Evolutionary conservation across 1,140 invertebrate genomes (phyloP), one percentile per base, ranked within the genome.

Genomic region (Euwallacea fornicatus): DNA sequence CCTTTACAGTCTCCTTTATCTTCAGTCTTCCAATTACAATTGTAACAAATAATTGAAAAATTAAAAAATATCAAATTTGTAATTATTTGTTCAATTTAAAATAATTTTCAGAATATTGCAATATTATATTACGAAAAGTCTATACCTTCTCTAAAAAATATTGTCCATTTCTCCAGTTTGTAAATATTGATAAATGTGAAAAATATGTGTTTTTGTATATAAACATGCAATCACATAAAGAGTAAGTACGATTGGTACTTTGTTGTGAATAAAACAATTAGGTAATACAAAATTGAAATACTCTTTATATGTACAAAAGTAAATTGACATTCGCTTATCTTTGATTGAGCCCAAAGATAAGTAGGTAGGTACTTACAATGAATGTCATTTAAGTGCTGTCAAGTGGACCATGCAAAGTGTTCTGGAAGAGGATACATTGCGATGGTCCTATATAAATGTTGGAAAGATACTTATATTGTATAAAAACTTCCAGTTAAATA

Each of bases 241-340:
- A 60, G 67, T 69, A 69, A 69, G 58, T 69, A 69, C 46, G 55
- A 53, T 13, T 59, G 56, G 69, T 69, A 69, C 67, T 69, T 11
- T 69, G 60, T 63, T 69, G 60, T 69, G 60, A 54, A 69, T 69
- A 63, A 46, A 10, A 11, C 9, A 10, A 50, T 50, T 11, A 50
- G 46, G 21, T 33, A 33, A 33, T 33, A 33, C 21, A 33, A 33
- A 33, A 33, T 33, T 33, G 21, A 33, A 33, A 33, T 33, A 33
- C 21, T 63, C 9, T 42, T 11, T 63, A 44, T 15, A 11, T 63
- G 43, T 42, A 50, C 50, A 50, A 10, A 50, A 50, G 7, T 13
- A 13, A 50, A 10, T 11, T 11, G 13, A 50, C 13, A 50, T 50
- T 13, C n/a, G n/a, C 47, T 42, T 62, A 69, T 69, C 58, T 61